Conservation (phyloP, 2,797 vertebrate species). For the Hybognathus amarus region DNA sequence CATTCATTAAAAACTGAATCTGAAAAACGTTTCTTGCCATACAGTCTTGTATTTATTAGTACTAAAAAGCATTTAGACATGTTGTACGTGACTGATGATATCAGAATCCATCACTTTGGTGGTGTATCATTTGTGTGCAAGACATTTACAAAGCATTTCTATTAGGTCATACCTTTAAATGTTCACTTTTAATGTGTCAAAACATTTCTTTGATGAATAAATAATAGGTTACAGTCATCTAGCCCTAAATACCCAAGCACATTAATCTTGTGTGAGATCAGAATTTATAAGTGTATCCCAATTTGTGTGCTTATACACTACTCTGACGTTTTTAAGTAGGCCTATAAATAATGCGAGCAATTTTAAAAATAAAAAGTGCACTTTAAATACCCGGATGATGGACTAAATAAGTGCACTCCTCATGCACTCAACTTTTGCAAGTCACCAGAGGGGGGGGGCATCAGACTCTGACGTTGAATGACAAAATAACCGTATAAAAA, state of each 20-base stretch:
- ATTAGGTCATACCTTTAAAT: background rate
- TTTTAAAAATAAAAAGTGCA: too few species aligned
- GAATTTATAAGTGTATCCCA: background rate
- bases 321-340: too few species aligned
- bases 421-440: too few species aligned
- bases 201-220: background rate
- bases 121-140: background rate
- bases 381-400: too few species aligned
- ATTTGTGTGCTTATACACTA: too few species aligned
- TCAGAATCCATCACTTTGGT: background rate
- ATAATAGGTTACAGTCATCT: background rate
- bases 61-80: background rate
- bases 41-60: slow-evolving; percentile 26
- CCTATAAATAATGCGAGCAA: too few species aligned
- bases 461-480: too few species aligned
- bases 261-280: background rate
- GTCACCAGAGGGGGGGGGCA: too few species aligned
- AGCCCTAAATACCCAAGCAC: background rate
- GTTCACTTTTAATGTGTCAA: background rate
- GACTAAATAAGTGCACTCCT: too few species aligned
- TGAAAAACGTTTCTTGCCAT: background rate
- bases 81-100: too few species aligned
- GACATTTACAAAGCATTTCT: slow-evolving; percentile 18
- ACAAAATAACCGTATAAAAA: too few species aligned
- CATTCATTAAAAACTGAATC: slow-evolving; percentile 6